phyloP scores from a whole-genome alignment of 1,140 invertebrate genomes.

The Pinna nobilis region DNA sequence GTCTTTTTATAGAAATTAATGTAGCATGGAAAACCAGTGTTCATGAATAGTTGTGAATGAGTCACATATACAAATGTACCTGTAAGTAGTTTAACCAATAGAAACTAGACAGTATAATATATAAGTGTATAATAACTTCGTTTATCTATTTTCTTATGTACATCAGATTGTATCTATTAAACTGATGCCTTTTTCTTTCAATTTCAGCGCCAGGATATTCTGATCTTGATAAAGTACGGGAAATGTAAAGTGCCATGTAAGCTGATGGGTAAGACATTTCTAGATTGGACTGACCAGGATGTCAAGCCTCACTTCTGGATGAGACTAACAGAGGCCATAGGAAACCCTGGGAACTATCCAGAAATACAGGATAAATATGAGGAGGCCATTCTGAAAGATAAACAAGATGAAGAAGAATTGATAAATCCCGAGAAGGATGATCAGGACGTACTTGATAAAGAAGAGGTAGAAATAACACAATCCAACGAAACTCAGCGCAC shows the following conservation, averaged over 20 bases:
- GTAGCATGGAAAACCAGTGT: too few species aligned
- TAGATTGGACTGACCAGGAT: conserved; percentile 51
- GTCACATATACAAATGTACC: too few species aligned
- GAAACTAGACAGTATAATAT: too few species aligned
- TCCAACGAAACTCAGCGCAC: background rate
- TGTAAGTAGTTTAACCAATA: too few species aligned
- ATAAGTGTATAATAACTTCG: background rate
- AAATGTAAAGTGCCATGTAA: conserved; percentile 53
- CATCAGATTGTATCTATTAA: background rate
- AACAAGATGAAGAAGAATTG: background rate
- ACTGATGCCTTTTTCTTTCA: background rate
- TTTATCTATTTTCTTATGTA: background rate
- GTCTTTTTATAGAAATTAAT: too few species aligned
- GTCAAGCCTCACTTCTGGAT: conserved; percentile 56
- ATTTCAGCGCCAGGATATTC: conserved; percentile 51
- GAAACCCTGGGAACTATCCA: conserved; percentile 37
- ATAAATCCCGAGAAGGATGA: background rate
- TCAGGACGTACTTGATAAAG: background rate
- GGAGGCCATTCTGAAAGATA: conserved; percentile 9
- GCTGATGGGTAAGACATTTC: conserved; percentile 56
- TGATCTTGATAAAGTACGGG: conserved; percentile 52
- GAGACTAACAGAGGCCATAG: conserved; percentile 48
- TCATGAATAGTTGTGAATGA: too few species aligned
- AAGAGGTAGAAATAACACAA: background rate
- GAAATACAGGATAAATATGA: conserved; percentile 4